phyloP scores from a whole-genome alignment of 2,113 vertebrate genomes.

The Melierax canorus region DNA sequence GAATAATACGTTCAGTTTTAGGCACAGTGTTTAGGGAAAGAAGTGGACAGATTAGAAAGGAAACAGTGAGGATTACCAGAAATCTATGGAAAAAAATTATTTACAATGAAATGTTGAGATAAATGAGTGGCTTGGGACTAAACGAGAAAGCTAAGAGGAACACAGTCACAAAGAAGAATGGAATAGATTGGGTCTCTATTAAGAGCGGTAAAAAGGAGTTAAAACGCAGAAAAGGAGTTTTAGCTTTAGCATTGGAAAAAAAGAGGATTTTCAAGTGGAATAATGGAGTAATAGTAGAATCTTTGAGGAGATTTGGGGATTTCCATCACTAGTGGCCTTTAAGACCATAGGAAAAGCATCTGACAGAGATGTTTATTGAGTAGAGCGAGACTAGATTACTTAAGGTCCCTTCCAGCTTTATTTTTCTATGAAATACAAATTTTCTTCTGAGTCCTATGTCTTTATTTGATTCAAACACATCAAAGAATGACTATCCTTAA shows the following conservation, averaged over 20 bases:
- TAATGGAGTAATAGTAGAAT: not conserved
- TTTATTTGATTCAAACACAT: not conserved
- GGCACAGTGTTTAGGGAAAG: not conserved
- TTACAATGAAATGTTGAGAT: not conserved
- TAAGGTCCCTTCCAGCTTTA: not conserved
- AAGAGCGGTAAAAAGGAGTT: not conserved
- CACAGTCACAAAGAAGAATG: not conserved
- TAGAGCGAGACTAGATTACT: not conserved
- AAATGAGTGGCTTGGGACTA: not conserved
- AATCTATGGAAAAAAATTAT: not conserved
- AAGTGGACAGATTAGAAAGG: not conserved
- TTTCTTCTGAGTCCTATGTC: not conserved
- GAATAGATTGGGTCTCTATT: not conserved
- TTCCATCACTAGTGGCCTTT: not conserved
- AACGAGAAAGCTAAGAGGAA: not conserved
- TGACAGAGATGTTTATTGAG: not conserved
- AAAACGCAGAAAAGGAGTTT: not conserved
- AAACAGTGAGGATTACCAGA: not conserved
- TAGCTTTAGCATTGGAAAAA: not conserved
- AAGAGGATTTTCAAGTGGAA: not conserved
- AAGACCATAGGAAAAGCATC: not conserved
- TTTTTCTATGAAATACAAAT: not conserved
- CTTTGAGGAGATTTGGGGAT: not conserved
- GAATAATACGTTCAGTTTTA: not conserved
- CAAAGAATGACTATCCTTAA: not conserved